Evolutionary conservation across 2,888 invertebrate genomes (phyloP).

Genomic region (Plebejus argus): DNA sequence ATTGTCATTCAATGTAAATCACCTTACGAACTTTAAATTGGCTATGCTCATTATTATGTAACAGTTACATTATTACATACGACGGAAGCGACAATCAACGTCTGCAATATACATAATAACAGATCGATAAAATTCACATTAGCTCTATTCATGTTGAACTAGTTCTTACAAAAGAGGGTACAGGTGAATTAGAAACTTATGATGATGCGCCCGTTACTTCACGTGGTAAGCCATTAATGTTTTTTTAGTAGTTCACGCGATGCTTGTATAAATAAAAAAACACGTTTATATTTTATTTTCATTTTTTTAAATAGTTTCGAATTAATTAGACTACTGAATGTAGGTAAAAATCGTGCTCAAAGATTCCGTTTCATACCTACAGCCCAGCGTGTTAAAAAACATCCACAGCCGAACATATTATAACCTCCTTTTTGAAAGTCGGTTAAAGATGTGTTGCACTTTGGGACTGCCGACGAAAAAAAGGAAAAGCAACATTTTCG

Average conservation of each 20-base stretch:
- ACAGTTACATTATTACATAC: background rate
- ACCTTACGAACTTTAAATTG: background rate
- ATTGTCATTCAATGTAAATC: background rate
- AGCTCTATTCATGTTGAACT: slow-evolving; percentile 39
- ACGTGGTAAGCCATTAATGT: background rate
- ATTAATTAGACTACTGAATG: too few species aligned
- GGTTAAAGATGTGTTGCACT: too few species aligned
- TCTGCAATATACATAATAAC: background rate
- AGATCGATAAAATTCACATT: slow-evolving; percentile 35
- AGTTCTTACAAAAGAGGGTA: slow-evolving; percentile 45
- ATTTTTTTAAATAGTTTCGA: too few species aligned
- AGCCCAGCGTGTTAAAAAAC: too few species aligned
- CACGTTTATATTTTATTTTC: too few species aligned
- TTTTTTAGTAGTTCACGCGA: background rate
- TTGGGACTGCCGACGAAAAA: too few species aligned
- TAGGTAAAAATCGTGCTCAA: too few species aligned
- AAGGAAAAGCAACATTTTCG: too few species aligned
- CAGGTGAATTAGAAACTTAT: slow-evolving; percentile 52
- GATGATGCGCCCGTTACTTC: background rate
- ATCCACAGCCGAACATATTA: too few species aligned
- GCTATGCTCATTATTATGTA: background rate
- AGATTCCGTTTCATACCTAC: too few species aligned
- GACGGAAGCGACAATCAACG: slow-evolving; percentile 5
- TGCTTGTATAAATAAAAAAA: too few species aligned
- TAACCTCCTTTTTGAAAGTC: too few species aligned